Percentiles rank a stretch among this genome's conserved stretches.
These are phyloP conservation scores for Isoperla grammatica DNA, from an alignment of 2,888 invertebrate genomes.

Conservation along the genomic window DNA sequence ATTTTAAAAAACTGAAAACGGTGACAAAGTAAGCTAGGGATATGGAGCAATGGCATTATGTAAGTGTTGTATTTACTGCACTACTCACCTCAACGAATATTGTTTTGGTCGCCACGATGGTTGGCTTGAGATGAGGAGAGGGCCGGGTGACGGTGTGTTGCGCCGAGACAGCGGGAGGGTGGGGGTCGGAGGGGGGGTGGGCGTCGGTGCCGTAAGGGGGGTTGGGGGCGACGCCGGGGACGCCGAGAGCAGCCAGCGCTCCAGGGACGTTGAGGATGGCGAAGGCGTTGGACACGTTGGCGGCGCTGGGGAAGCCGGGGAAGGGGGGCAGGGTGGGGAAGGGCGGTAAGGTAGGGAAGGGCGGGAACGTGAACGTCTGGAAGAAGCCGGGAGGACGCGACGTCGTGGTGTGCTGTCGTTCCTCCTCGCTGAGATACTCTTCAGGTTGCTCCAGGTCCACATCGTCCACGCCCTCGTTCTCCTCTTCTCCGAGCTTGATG, in stretches of 20 bases:
- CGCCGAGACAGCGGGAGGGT: background rate
- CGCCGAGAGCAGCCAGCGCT: too few species aligned
- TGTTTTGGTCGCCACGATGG: constrained; percentile 29
- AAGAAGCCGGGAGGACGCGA: constrained; percentile 15
- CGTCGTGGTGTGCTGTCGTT: constrained; percentile 3
- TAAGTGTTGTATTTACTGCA: too few species aligned
- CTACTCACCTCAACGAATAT: constrained; percentile 30
- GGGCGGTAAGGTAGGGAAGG: constrained; percentile 1
- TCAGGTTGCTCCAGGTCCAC: background rate
- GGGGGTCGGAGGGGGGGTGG: constrained; percentile 13
- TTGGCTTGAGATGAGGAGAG: too few species aligned
- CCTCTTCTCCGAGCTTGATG: constrained; percentile 9
- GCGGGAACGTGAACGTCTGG: constrained; percentile 6
- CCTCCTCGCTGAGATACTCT: background rate
- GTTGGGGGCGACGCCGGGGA: too few species aligned
- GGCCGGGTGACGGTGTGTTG: too few species aligned
- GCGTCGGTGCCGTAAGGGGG: constrained; percentile 10
- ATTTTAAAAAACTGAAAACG: too few species aligned
- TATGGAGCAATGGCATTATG: too few species aligned
- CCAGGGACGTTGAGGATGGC: too few species aligned
- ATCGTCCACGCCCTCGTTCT: background rate
- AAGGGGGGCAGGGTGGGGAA: background rate
- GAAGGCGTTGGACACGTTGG: too few species aligned
- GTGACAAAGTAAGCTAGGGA: too few species aligned
- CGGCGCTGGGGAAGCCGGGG: background rate